These are phyloP conservation scores for Cataglyphis albicans DNA, from an alignment of 2,888 invertebrate species.

Conservation along the genomic window DNA sequence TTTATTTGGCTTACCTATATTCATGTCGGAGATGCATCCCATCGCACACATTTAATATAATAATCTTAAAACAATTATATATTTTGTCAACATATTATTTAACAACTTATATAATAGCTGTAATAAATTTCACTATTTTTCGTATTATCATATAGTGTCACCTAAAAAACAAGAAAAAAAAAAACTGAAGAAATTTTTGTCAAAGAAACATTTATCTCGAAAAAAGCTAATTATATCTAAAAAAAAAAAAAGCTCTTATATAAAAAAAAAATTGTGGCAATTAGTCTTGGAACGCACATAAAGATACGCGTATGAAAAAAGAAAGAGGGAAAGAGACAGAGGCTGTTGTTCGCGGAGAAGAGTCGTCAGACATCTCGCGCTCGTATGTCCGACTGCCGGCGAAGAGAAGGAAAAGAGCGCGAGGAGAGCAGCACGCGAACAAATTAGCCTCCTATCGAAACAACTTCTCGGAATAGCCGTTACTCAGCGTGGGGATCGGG, in stretches of 20 bases:
- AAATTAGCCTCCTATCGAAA: constrained; percentile 85
- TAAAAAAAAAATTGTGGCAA: constrained; percentile 5
- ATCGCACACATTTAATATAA: not conserved
- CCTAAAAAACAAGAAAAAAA: not conserved
- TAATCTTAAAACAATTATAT: not conserved
- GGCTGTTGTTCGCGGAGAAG: constrained; percentile 50
- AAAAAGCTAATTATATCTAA: not conserved
- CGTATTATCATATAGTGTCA: not conserved
- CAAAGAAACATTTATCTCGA: not conserved
- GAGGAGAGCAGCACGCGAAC: constrained; percentile 80
- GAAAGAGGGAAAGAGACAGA: constrained; percentile 45
- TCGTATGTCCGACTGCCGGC: constrained; percentile 61
- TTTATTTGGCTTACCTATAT: not conserved
- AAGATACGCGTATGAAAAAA: not conserved
- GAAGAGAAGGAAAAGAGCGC: constrained; percentile 50
- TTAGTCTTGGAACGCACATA: not conserved
- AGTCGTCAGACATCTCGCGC: constrained; percentile 63
- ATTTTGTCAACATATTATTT: not conserved
- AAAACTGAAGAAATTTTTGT: not conserved
- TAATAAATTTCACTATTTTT: not conserved
- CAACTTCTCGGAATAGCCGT: constrained; percentile 85
- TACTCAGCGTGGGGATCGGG: constrained; percentile 78
- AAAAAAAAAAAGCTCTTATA: not conserved
- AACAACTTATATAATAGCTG: not conserved
- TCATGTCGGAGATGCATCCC: not conserved